phyloP scores from a whole-genome alignment of 2,797 vertebrate species.

The Galago senegalensis region DNA sequence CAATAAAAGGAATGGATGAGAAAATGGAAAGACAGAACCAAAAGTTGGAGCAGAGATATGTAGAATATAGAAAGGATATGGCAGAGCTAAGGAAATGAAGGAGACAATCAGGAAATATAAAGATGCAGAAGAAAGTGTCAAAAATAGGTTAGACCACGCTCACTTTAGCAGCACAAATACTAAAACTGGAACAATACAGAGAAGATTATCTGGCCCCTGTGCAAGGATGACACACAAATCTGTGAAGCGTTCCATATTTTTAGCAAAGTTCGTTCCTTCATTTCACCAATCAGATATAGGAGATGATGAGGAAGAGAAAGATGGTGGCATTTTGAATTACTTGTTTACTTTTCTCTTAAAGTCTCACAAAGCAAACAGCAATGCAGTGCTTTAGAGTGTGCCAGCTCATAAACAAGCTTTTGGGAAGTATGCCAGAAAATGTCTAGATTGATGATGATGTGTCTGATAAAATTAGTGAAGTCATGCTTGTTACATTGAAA shows the following conservation, averaged over 20 bases:
- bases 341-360: slow-evolving; percentile 96
- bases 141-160: too few species aligned
- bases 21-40: too few species aligned
- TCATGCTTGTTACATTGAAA: slow-evolving; percentile 95
- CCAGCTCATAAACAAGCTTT: slow-evolving; percentile 96
- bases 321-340: slow-evolving; percentile 93
- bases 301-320: slow-evolving; percentile 84
- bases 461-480: slow-evolving; percentile 96
- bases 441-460: slow-evolving; percentile 97
- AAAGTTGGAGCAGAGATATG: too few species aligned
- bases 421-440: slow-evolving; percentile 96
- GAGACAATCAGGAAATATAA: too few species aligned
- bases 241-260: slow-evolving; percentile 87
- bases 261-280: slow-evolving; percentile 93
- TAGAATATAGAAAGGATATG: too few species aligned
- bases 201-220: too few species aligned
- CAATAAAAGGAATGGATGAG: too few species aligned
- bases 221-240: too few species aligned
- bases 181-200: too few species aligned
- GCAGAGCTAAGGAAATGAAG: too few species aligned
- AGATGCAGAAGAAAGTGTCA: too few species aligned
- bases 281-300: slow-evolving; percentile 90
- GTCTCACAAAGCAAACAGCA: slow-evolving; percentile 95
- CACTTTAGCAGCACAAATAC: too few species aligned
- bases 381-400: slow-evolving; percentile 95